phyloP scores from a whole-genome alignment of 2,113 vertebrate species.

The Takifugu flavidus region DNA sequence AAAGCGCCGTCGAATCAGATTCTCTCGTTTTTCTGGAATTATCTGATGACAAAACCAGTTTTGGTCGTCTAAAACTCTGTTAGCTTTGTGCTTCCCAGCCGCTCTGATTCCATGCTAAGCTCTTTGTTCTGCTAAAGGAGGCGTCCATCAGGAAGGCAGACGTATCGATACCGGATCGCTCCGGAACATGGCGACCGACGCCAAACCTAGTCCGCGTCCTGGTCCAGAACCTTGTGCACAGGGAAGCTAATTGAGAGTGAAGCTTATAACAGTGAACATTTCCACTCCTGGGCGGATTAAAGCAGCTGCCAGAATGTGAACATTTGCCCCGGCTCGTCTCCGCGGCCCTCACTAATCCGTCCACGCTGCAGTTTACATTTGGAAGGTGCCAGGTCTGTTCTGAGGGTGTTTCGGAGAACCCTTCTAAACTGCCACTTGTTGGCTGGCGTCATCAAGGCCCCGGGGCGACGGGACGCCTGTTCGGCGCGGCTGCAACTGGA shows the following conservation, averaged over 20 bases:
- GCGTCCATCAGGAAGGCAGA: background rate
- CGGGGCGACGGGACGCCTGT: conserved; percentile 30
- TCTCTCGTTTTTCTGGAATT: too few relatives aligned
- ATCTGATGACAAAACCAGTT: too few relatives aligned
- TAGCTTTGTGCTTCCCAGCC: too few relatives aligned
- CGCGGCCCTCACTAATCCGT: background rate
- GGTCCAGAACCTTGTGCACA: background rate
- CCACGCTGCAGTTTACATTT: conserved; percentile 23
- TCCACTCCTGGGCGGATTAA: background rate
- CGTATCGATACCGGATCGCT: background rate
- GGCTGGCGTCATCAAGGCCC: conserved; percentile 40
- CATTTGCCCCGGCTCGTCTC: conserved; percentile 26
- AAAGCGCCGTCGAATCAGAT: too few relatives aligned
- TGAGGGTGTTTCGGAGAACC: conserved; percentile 20
- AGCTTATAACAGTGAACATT: background rate
- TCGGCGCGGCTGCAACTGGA: conserved; percentile 41
- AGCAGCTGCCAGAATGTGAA: conserved; percentile 22
- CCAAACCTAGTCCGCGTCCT: too few relatives aligned
- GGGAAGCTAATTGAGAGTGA: background rate
- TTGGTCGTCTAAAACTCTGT: too few relatives aligned
- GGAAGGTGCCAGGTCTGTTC: conserved; percentile 6
- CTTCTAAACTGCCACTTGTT: conserved; percentile 63
- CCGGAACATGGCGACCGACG: background rate
- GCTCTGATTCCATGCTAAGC: too few relatives aligned
- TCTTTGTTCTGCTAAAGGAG: background rate